phyloP scores from a whole-genome alignment of 2,113 vertebrate species.

The Bubo bubo region DNA sequence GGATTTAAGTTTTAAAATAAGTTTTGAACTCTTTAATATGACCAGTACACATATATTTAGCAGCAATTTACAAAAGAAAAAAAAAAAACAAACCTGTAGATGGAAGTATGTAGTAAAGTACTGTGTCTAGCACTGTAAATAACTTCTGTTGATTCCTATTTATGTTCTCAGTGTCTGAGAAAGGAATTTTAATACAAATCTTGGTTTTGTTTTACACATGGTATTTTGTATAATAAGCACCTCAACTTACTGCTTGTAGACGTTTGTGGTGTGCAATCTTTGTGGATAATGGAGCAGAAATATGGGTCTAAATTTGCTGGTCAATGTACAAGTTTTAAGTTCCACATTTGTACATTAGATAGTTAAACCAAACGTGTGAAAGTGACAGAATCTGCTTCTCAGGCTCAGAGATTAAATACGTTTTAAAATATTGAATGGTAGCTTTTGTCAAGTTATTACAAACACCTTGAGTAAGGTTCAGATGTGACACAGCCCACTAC shows the following conservation, averaged over 20 bases:
- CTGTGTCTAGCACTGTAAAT: neutral
- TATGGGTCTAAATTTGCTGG: neutral
- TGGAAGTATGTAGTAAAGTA: neutral
- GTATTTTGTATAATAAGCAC: neutral
- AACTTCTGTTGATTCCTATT: neutral
- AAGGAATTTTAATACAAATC: slow-evolving; percentile 11
- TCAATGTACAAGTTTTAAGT: neutral
- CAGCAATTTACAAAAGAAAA: neutral
- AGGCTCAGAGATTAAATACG: neutral
- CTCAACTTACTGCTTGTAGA: neutral
- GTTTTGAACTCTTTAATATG: neutral
- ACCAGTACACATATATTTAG: neutral
- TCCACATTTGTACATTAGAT: neutral
- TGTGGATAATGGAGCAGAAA: neutral
- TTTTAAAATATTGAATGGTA: neutral
- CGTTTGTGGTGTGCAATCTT: neutral
- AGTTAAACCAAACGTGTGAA: neutral
- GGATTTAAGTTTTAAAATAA: neutral
- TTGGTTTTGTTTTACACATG: neutral
- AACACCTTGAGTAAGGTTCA: neutral
- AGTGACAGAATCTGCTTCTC: neutral
- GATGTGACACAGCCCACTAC: neutral
- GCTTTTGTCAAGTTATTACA: neutral
- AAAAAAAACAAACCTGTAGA: neutral
- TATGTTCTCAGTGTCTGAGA: slow-evolving; percentile 8